These are phyloP conservation scores for Trachelus tabidus DNA, from an alignment of 2,888 invertebrate species.

Conservation along the genomic window DNA sequence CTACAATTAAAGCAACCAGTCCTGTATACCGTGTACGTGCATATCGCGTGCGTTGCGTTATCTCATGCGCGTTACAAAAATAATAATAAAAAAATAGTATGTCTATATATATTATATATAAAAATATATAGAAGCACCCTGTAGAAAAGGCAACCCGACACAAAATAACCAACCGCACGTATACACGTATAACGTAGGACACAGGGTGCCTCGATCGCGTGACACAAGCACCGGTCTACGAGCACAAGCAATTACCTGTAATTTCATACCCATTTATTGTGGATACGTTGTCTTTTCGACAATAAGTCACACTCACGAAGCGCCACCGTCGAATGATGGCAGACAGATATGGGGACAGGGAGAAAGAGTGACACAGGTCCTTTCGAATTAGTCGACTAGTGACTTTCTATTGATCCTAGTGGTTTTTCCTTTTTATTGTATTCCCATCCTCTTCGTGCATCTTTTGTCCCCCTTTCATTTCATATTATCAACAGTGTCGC, in stretches of 20 bases:
- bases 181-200: not conserved
- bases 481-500: not conserved
- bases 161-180: not conserved
- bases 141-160: not conserved
- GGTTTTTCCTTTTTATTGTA: not conserved
- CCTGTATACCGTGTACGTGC: no score
- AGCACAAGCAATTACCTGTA: constrained; percentile 46
- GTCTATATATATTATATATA: not conserved
- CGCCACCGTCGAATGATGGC: not conserved
- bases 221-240: constrained; percentile 41
- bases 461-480: no score
- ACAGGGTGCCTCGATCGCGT: constrained; percentile 48
- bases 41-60: not conserved
- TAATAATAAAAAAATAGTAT: not conserved
- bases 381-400: not conserved
- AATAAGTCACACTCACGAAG: constrained; percentile 35
- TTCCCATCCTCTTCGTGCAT: not conserved
- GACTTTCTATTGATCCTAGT: not conserved
- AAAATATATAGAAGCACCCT: not conserved
- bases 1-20: not conserved
- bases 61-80: not conserved
- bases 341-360: not conserved
- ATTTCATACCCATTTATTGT: constrained; percentile 51
- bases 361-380: constrained; percentile 8
- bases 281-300: constrained; percentile 39